These are phyloP conservation scores for Nerophis ophidion DNA, from an alignment of 2,113 vertebrate species.

Conservation along the genomic window DNA sequence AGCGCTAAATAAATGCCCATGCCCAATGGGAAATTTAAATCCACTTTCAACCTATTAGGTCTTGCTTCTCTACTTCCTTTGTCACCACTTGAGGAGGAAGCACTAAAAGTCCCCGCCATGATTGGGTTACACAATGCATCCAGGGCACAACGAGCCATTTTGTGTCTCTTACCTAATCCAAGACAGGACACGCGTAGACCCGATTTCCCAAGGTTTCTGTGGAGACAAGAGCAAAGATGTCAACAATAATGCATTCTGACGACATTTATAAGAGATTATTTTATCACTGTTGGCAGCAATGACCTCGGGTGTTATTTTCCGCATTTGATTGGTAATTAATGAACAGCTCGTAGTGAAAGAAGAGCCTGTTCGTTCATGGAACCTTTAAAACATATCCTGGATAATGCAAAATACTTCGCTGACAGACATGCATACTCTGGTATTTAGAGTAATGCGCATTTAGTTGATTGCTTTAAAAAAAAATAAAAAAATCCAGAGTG, in stretches of 20 bases:
- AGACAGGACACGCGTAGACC: slow-evolving; percentile 96
- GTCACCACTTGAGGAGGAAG: neutral
- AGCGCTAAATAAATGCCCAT: no score
- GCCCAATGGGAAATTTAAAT: neutral
- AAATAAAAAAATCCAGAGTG: neutral
- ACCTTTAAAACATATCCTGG: neutral
- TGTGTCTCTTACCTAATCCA: slow-evolving; percentile 84
- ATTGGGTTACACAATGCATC: slow-evolving; percentile 16
- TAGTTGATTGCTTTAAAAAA: neutral
- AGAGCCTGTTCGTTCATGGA: slow-evolving; percentile 3
- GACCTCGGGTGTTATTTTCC: neutral
- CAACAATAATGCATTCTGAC: neutral
- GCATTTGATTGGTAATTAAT: slow-evolving; percentile 5
- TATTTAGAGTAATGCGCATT: neutral
- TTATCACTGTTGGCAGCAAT: neutral
- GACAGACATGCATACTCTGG: slow-evolving; percentile 18
- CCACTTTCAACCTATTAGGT: neutral
- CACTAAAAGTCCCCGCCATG: slow-evolving; percentile 3
- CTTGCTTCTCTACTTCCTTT: neutral
- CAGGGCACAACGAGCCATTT: slow-evolving; percentile 11
- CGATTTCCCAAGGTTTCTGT: slow-evolving; percentile 96
- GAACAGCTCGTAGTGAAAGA: neutral
- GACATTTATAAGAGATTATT: neutral
- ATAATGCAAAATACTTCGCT: slow-evolving; percentile 26
- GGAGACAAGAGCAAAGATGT: slow-evolving; percentile 56